Conservation (phyloP, 2,113 vertebrate species). For the Cavia porcellus region DNA sequence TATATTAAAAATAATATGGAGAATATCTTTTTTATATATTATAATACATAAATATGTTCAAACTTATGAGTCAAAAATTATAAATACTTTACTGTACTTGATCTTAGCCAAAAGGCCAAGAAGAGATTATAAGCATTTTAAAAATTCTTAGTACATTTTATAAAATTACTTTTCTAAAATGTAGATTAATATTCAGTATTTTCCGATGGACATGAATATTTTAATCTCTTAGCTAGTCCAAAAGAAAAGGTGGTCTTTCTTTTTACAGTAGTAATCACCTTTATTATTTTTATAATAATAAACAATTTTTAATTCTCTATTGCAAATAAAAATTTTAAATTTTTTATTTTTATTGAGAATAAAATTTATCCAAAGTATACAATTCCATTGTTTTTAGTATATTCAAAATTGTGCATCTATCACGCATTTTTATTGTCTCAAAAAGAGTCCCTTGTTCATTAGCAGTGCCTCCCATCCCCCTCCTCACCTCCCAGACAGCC, state of each 20-base stretch:
- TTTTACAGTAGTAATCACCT: neutral
- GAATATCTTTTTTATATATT: neutral
- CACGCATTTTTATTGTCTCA: neutral
- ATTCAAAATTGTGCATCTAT: neutral
- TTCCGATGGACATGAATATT: neutral
- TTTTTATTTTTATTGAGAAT: neutral
- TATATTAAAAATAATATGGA: conserved; percentile 30
- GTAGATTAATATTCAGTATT: neutral
- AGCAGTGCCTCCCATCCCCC: neutral
- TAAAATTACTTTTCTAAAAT: conserved; percentile 25
- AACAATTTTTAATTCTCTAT: neutral
- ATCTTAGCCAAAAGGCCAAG: neutral
- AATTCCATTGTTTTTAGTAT: neutral
- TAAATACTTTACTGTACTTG: neutral
- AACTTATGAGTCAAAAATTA: conserved; percentile 4
- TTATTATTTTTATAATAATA: neutral
- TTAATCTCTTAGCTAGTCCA: neutral
- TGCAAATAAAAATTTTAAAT: neutral
- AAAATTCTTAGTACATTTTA: conserved; percentile 22
- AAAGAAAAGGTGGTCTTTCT: neutral
- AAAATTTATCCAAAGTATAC: neutral
- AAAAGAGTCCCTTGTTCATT: neutral
- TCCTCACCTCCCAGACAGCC: too few relatives aligned
- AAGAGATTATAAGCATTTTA: neutral
- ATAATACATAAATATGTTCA: neutral